phyloP scores from a whole-genome alignment of 92 coral and sea anemone genomes.

The Epizoanthus scotinus region DNA sequence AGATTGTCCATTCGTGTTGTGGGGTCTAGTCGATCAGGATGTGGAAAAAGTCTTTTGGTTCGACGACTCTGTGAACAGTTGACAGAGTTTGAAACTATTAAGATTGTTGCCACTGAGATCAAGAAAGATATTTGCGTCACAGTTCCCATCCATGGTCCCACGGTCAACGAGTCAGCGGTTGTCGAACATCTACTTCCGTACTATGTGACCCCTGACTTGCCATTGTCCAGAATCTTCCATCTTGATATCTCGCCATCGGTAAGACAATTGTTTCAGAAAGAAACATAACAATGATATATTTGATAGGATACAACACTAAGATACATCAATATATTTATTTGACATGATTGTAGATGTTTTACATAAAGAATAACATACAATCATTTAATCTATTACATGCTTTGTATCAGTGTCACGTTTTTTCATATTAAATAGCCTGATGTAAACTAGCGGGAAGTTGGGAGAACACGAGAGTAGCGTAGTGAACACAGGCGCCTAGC shows the following conservation, averaged over 20 bases:
- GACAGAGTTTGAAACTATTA: conserved; percentile 53
- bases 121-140: conserved; percentile 43
- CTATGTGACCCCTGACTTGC: conserved; percentile 67
- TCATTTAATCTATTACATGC: too few relatives aligned
- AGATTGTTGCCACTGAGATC: conserved; percentile 46
- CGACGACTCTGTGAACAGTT: conserved; percentile 53
- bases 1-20: conserved; percentile 49
- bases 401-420: too few relatives aligned
- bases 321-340: too few relatives aligned
- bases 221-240: conserved; percentile 88
- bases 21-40: conserved; percentile 41
- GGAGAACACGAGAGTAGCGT: too few relatives aligned
- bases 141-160: conserved; percentile 78
- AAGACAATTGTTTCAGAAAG: conserved; percentile 5
- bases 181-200: conserved; percentile 63
- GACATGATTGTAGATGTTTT: too few relatives aligned
- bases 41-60: conserved; percentile 79
- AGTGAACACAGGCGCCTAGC: too few relatives aligned
- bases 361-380: too few relatives aligned
- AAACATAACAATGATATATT: neutral
- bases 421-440: too few relatives aligned
- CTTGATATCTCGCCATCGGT: conserved; percentile 89
- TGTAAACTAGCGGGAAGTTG: too few relatives aligned
- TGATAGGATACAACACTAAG: too few relatives aligned
- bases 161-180: conserved; percentile 53